Conservation (phyloP, 1,140 invertebrate species). For the Akabosia matsudoensis region DNA sequence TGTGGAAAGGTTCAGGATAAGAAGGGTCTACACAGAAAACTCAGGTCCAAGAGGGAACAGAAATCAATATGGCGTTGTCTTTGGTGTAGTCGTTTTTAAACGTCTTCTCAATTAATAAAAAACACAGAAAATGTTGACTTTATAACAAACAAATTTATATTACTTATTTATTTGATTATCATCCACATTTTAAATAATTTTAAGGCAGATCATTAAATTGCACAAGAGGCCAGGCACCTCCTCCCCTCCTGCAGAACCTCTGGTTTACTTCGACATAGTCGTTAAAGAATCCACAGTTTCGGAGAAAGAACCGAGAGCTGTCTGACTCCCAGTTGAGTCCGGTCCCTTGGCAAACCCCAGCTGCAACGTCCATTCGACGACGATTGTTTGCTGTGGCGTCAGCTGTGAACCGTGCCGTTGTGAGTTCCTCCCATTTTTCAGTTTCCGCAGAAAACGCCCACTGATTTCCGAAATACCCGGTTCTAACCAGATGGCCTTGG, state of each 20-base stretch:
- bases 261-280: not conserved
- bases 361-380: not conserved
- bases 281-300: slow-evolving; percentile 8
- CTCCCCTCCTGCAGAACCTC: not conserved
- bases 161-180: too few relatives aligned
- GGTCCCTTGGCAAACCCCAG: not conserved
- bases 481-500: slow-evolving; percentile 33
- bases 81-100: too few relatives aligned
- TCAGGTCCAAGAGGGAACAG: too few relatives aligned
- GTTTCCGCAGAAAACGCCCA: slow-evolving; percentile 25
- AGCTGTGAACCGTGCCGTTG: slow-evolving; percentile 30
- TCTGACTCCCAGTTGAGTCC: not conserved
- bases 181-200: not conserved
- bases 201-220: not conserved
- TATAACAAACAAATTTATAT: too few relatives aligned
- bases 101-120: too few relatives aligned
- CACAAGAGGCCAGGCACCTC: not conserved
- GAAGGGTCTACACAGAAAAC: too few relatives aligned
- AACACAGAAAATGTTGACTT: too few relatives aligned
- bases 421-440: slow-evolving; percentile 37
- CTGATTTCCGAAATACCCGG: slow-evolving; percentile 35
- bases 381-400: slow-evolving; percentile 23
- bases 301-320: not conserved
- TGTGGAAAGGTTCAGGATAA: too few relatives aligned
- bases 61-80: too few relatives aligned